phyloP scores from a whole-genome alignment of 2,113 vertebrate genomes.

The Poeciliopsis retropinna region DNA sequence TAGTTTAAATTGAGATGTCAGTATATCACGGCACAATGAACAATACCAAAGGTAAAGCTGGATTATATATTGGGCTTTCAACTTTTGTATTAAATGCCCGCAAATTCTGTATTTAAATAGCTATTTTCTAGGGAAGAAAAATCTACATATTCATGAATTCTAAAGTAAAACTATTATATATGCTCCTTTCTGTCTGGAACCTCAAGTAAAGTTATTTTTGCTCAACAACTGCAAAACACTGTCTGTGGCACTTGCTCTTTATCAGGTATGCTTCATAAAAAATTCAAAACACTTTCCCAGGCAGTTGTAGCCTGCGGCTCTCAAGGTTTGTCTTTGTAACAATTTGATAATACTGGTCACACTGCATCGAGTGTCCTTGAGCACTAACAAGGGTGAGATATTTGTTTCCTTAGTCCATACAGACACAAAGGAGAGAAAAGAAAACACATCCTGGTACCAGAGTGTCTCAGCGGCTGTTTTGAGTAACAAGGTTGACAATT shows the following conservation, averaged over 20 bases:
- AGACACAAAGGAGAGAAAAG: constrained; percentile 30
- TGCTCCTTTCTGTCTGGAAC: not conserved
- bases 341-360: constrained; percentile 73
- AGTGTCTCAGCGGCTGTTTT: constrained; percentile 58
- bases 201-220: not conserved
- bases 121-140: not conserved
- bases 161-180: not conserved
- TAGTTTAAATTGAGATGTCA: no score
- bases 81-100: not conserved
- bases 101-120: not conserved
- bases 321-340: constrained; percentile 75
- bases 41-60: not conserved
- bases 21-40: no score
- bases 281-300: constrained; percentile 71
- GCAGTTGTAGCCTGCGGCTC: constrained; percentile 69
- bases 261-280: constrained; percentile 70
- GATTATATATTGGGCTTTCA: not conserved
- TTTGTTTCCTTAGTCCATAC: constrained; percentile 57
- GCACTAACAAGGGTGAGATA: constrained; percentile 63
- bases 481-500: constrained; percentile 75
- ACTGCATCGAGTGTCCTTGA: constrained; percentile 72
- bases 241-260: constrained; percentile 34
- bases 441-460: constrained; percentile 3
- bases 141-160: not conserved
- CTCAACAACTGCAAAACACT: constrained; percentile 15